Evolutionary conservation across 2,888 invertebrate genomes (phyloP), one percentile per base, ranked within the genome.

Genomic region (Ceriagrion tenellum): DNA sequence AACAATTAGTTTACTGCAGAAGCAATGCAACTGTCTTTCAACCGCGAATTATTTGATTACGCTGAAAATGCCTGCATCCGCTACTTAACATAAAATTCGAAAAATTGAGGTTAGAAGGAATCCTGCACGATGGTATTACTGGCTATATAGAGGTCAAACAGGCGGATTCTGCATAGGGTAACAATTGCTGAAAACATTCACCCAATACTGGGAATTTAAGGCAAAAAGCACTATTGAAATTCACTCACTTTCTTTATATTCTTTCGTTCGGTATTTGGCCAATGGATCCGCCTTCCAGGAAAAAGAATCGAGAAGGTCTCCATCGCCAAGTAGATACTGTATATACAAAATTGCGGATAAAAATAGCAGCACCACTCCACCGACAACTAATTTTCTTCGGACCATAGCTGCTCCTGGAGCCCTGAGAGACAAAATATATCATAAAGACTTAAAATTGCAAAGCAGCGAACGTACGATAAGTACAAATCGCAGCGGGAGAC

Each of bases 161-260:
- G 26, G 55, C 47, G 47, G 35, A 35, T 69, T 2, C 23, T 35
- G 35, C 69, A 4, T 69, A 74, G 26, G 55, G 12, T 30, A 4
- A 74, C 40, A 63, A 16, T 93, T 26, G 35, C 47, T 13, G 26
- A n/a, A 55, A 40, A 55, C 18, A 2, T 13, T 47, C 18, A 20
- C 35, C n/a, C 18, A 59, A 16, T 56, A 35, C 30, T 30, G 13
- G 13, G 20, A 16, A 35, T 30, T 8, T 55, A 20, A 26, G 23
- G 4, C 90, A 35, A n/a, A 47, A 30, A 30, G 20, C 20, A 56
- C n/a, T 30, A 16, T 18, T 56, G 12, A 10, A 56, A 30, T 20
- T 6, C n/a, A 93, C 93, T 93, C 74, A 93, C 93, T 93, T 74
- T 93, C 93, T 93, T 69, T 63, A 35, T 93, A 93, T n/a, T 93